Base-by-base conservation (phyloP, 2,113 vertebrate species). In the Acanthochromis polyacanthus region DNA sequence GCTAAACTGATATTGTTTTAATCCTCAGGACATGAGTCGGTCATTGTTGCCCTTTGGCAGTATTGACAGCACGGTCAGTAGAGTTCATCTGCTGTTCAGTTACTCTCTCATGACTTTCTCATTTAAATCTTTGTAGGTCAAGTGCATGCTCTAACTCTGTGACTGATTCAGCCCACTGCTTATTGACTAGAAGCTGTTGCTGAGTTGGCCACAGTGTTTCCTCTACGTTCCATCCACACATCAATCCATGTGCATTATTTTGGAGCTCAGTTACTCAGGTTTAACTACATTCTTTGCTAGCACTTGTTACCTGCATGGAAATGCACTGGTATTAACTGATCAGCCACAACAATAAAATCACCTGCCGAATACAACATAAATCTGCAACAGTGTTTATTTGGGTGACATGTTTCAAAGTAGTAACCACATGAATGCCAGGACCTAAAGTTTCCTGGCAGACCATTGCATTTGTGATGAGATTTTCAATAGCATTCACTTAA, bases 21-120 rank as follows among this genome's bases (percentile, higher is more conserved):
- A 50, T 88, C 59, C 53, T 58, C 91, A 96, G 96, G 94, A 91
- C 38, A 82, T 88, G 52, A 96, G 89, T 84, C 93, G 61, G 53
- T 95, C 94, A 67, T 83, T 96, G 80, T 63, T 93, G 61, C 95
- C 95, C 62, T 96, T 96, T 80, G 84, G 92, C 91, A 85, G 92
- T 82, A 91, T 92, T 89, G 94, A 94, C 78, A 89, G 76, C 80
- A 73, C 86, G 94, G 96, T 97, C 85, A 90, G 94, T 97, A 92
- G 89, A 81, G 72, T 70, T 30, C 25, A 2, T 36, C 50, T 28
- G 12, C 11, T 60, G 11, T 59, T 48, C 28, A 19, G 12, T 4
- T 22, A 7, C 52, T 22, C 10, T 14, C 11, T 53, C 15, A 20
- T 36, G 32, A 36, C 32, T 10, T 36, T 36, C 46, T 60, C 15